phyloP scores from a whole-genome alignment of 1,140 invertebrate species.

The Drosophila fuyamai region DNA sequence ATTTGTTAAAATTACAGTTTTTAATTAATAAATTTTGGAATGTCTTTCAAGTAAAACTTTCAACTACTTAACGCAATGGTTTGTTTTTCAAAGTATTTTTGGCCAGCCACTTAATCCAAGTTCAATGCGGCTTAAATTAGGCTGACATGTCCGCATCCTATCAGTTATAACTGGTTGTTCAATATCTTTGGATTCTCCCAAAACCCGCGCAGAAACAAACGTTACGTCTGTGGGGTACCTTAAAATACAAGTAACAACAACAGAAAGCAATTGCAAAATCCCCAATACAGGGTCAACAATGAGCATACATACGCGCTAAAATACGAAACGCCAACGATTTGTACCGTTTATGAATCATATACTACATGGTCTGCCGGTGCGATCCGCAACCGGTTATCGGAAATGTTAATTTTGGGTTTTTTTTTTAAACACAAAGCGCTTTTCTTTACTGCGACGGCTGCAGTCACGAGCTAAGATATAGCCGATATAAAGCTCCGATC shows the following conservation, averaged over 20 bases:
- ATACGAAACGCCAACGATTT: conserved; percentile 51
- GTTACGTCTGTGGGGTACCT: conserved; percentile 12
- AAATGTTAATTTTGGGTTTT: conserved; percentile 73
- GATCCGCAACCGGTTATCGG: conserved; percentile 58
- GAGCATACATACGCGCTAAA: conserved; percentile 45
- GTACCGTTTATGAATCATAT: conserved; percentile 68
- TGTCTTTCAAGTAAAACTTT: neutral
- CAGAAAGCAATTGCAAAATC: conserved; percentile 72
- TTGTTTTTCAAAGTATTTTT: conserved; percentile 2
- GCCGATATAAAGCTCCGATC: conserved; percentile 24
- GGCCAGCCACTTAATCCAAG: conserved; percentile 9
- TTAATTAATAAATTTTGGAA: neutral
- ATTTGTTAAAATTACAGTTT: too few relatives aligned
- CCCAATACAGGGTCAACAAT: conserved; percentile 69
- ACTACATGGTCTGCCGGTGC: conserved; percentile 34
- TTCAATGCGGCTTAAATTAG: conserved; percentile 19
- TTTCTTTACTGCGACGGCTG: conserved; percentile 45
- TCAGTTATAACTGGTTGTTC: conserved; percentile 19
- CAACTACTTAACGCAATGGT: neutral
- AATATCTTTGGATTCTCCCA: conserved; percentile 29
- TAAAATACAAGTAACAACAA: conserved; percentile 10
- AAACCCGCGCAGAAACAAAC: conserved; percentile 13
- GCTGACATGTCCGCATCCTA: conserved; percentile 12
- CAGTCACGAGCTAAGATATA: conserved; percentile 56
- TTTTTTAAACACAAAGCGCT: conserved; percentile 43